phyloP scores from a whole-genome alignment of 2,797 vertebrate genomes.

The Sphenodon punctatus region DNA sequence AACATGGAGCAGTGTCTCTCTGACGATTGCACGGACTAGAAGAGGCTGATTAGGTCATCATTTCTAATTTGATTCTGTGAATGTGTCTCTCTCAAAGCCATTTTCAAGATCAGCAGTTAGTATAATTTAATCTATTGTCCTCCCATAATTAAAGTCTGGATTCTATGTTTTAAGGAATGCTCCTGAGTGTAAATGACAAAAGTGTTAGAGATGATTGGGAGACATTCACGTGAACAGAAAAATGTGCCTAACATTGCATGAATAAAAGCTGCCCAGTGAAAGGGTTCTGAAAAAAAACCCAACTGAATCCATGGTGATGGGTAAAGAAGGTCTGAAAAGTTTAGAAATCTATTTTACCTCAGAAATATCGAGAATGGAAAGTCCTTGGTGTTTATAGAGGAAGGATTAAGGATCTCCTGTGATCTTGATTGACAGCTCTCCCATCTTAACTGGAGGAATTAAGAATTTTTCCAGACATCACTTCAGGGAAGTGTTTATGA shows the following conservation, averaged over 20 bases:
- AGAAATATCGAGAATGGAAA: not conserved
- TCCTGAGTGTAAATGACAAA: not conserved
- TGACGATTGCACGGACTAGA: not conserved
- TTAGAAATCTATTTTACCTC: not conserved
- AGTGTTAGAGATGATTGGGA: not conserved
- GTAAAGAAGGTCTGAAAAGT: not conserved
- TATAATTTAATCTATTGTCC: not conserved
- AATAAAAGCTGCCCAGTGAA: not conserved
- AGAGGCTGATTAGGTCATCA: slow-evolving; percentile 12
- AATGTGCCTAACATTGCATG: not conserved
- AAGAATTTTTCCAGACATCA: rapidly evolving
- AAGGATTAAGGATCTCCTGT: not conserved
- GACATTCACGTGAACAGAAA: not conserved
- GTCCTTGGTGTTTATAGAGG: no score
- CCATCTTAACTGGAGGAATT: not conserved
- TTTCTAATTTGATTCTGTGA: not conserved
- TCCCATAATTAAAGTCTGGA: not conserved
- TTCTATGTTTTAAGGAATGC: not conserved
- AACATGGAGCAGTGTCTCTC: not conserved
- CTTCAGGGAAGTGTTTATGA: not conserved
- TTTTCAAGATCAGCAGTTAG: not conserved
- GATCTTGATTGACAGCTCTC: not conserved
- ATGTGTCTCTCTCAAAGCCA: rapidly evolving
- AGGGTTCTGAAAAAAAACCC: not conserved
- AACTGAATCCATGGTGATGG: not conserved